Conservation (phyloP, 2,113 vertebrate genomes). For the Pelodiscus sinensis region DNA sequence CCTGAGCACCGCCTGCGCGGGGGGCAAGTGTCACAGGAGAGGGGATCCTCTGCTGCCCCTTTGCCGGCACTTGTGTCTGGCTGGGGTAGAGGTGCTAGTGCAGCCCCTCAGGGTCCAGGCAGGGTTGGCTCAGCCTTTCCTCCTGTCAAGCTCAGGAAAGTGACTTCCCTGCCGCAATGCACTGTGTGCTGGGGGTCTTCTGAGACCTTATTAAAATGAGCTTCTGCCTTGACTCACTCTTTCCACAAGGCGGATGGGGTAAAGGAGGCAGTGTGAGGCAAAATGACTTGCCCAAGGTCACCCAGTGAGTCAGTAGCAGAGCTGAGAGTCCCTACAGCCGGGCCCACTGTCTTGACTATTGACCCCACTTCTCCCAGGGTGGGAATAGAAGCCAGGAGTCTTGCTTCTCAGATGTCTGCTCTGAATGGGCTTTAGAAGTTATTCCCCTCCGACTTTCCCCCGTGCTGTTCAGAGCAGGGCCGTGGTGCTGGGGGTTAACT, state of each 20-base stretch:
- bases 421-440: no score
- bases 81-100: no score
- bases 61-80: background rate
- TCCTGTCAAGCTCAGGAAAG: fast-evolving
- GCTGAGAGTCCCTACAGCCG: background rate
- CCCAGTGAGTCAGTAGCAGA: background rate
- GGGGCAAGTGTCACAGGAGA: background rate
- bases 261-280: background rate
- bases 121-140: background rate
- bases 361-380: background rate
- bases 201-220: fast-evolving
- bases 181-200: background rate
- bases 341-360: background rate
- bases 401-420: background rate
- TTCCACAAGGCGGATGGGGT: background rate
- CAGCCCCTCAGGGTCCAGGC: background rate
- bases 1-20: background rate
- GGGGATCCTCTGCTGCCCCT: background rate
- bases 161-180: background rate
- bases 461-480: background rate
- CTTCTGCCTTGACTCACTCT: background rate
- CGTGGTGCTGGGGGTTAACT: background rate
- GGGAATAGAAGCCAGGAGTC: background rate
- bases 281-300: background rate
- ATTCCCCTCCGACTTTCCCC: background rate